These are phyloP conservation scores for Chauna torquata DNA, from an alignment of 2,113 vertebrate genomes.

Conservation along the genomic window DNA sequence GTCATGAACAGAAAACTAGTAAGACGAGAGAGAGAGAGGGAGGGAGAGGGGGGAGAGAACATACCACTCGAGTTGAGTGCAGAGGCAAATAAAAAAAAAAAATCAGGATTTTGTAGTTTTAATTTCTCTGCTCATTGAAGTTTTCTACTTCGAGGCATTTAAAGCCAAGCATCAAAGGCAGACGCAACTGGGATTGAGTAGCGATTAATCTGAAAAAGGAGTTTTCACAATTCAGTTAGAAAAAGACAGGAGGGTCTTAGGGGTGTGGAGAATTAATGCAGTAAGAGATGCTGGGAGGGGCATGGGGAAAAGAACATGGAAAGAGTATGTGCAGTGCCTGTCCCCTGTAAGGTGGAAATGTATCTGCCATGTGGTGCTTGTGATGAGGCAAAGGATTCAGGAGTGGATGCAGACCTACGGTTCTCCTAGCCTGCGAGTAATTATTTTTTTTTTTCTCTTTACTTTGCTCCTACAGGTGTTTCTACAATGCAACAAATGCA, in stretches of 20 bases:
- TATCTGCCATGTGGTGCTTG: neutral
- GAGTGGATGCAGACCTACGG: neutral
- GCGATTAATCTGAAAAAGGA: conserved; percentile 43
- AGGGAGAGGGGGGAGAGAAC: neutral
- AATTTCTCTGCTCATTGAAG: conserved; percentile 70
- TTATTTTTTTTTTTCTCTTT: neutral
- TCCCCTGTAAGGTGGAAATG: neutral
- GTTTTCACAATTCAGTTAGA: neutral
- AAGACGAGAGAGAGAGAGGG: neutral
- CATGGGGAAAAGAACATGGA: neutral
- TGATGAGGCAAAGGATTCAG: neutral
- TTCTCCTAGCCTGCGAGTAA: neutral
- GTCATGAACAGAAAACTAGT: neutral
- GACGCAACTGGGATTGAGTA: neutral
- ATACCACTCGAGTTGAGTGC: neutral
- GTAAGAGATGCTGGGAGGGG: neutral
- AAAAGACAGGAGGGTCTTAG: neutral
- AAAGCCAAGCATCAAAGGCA: conserved; percentile 59
- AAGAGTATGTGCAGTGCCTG: neutral
- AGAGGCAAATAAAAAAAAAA: conserved; percentile 21
- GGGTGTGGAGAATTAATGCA: neutral
- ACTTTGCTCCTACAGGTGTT: neutral
- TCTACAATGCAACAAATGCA: neutral
- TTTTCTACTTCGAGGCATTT: conserved; percentile 67
- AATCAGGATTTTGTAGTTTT: conserved; percentile 50